Percentiles rank a stretch among this genome's conserved stretches.
Conservation (phyloP, 2,797 vertebrate genomes). For the Galagoides demidoff region DNA sequence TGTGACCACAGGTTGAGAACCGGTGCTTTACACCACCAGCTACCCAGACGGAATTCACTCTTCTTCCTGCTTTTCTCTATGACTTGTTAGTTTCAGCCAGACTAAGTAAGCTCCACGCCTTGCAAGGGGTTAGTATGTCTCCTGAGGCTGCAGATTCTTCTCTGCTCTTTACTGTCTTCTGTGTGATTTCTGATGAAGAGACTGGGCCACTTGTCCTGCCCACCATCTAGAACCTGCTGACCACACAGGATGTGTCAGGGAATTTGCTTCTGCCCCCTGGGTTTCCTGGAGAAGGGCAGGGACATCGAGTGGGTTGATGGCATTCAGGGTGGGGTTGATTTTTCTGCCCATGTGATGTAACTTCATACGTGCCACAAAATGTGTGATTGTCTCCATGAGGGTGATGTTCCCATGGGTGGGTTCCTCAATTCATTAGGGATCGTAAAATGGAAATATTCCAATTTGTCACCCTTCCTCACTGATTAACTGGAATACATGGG, state of each 20-base stretch:
- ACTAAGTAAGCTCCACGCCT: background rate
- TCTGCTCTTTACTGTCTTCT: background rate
- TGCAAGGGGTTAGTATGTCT: fast-evolving
- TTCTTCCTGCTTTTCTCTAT: background rate
- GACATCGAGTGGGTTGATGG: too few species aligned
- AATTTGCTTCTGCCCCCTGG: background rate
- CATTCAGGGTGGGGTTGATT: background rate
- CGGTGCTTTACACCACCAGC: too few species aligned
- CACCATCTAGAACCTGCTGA: background rate
- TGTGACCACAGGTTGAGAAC: too few species aligned
- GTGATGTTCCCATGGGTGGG: background rate
- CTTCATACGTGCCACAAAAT: background rate
- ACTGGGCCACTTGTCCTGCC: too few species aligned
- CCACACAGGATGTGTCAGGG: fast-evolving
- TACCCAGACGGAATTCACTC: background rate
- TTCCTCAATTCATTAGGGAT: background rate
- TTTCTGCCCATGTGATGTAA: background rate
- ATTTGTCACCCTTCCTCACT: background rate
- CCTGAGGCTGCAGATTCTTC: background rate
- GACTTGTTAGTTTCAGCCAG: background rate
- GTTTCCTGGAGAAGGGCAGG: background rate
- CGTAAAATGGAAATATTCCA: background rate
- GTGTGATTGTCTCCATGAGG: background rate
- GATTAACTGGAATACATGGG: too few species aligned
- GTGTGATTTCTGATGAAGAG: background rate